Base-by-base conservation (phyloP, 2,797 vertebrate species). In the Schizopygopsis malacanthus region DNA sequence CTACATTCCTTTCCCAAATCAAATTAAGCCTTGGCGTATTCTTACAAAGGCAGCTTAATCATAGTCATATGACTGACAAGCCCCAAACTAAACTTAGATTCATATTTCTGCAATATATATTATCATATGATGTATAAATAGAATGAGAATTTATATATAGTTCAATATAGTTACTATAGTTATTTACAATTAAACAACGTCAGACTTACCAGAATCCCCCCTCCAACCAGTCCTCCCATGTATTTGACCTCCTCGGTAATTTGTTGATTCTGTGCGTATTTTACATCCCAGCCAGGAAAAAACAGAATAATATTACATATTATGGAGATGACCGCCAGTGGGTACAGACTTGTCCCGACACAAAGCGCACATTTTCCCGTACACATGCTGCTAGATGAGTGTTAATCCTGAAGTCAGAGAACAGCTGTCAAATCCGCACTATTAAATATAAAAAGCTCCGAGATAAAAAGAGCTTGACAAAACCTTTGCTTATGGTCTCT, bases 181-280 rank as follows among this genome's bases (percentile, higher is more conserved):
- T 33, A 28, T 37, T 67, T 67, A 37, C 15, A 76, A 69, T 37
- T 41, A 25, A 70, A 47, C 54, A n/a, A 11, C 39, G 6, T 22
- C 87, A 88, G 76, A 79, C 92, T 96, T 69, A 96, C 96, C 96
- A 96, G 76, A 10, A 95, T 0, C 0, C 96, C 95, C 0, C 96
- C 95, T 90, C 95, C 95, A 4, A 96, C 41, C 20, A 96, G 72
- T 37, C 96, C 96, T 9, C 95, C 95, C 94, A 96, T 93, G 91
- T 95, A 96, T 56, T 95, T 93, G 65, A 96, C 95, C 82, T 96
- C 95, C 41, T 93, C 90, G 0, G 96, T 96, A 28, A 97, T 90
- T 45, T 91, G 84, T 50, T 92, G 91, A 12, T 93, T 89, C 65
- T 90, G 39, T 4, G 90, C 90, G 0, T 94, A 96, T 13, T 92